phyloP scores from a whole-genome alignment of 2,113 vertebrate genomes.

The Macrotus californicus region DNA sequence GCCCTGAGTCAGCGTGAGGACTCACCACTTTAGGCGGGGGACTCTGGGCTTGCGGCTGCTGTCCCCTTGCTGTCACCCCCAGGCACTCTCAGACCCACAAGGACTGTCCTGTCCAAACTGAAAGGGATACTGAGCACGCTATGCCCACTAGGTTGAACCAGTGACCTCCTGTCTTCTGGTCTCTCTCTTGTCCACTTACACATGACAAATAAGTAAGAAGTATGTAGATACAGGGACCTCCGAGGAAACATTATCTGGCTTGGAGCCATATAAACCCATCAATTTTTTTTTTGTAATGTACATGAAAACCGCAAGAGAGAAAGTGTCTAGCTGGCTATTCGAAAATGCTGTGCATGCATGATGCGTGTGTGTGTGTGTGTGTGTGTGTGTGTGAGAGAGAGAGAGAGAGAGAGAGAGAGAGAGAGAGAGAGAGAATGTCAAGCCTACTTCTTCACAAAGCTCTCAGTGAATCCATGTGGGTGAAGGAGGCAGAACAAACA shows the following conservation, averaged over 20 bases:
- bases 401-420: background rate
- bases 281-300: slow-evolving; percentile 8
- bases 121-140: background rate
- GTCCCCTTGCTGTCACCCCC: background rate
- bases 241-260: background rate
- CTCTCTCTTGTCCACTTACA: background rate
- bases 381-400: no score
- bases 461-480: background rate
- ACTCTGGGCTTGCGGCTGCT: background rate
- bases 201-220: slow-evolving; percentile 14
- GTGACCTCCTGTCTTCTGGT: background rate
- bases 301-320: slow-evolving; percentile 15
- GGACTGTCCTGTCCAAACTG: background rate
- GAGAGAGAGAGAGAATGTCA: background rate
- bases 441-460: background rate
- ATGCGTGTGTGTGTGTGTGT: background rate
- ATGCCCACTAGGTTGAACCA: background rate
- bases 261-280: background rate
- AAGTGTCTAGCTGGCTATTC: background rate
- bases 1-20: background rate
- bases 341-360: background rate
- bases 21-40: no score
- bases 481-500: background rate
- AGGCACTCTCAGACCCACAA: background rate
- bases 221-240: background rate